Evolutionary conservation across 2,888 invertebrate genomes (phyloP), one percentile per base, ranked within the genome.

Genomic region (Chrysolina haemoptera): DNA sequence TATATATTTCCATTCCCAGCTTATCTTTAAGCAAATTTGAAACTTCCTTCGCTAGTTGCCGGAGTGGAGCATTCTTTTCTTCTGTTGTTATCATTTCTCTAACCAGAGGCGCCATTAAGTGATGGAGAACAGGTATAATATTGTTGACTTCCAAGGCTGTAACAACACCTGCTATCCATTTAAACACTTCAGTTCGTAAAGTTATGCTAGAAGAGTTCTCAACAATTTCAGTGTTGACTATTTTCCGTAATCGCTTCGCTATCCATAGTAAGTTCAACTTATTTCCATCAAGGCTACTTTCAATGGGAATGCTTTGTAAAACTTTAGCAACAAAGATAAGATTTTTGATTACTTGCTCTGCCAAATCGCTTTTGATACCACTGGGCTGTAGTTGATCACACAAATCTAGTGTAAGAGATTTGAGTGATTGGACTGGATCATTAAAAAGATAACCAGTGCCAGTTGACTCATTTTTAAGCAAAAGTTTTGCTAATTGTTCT

Each of bases 161-260:
- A 11, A 92, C 89, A 0, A 96, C 85, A 14, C 94, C 96, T 22
- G 94, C 94, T 81, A 95, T 92, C 91, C 94, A 96, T 80, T 95
- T 94, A 83, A 97, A 96, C 62, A 95, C 92, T 82, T 94, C 92
- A 46, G 90, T 91, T 79, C 97, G 91, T 89, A 96, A 92, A 79
- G 91, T 89, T 76, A 90, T 92, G 62, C 90, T 90, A 64, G 91
- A 91, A 0, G 94, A 92, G 10, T 93, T 90, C 82, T 93, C 92
- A 14, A 94, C 92, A 0, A 96, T 91, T 89, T 98, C 98, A 10
- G 91, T 90, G 84, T 96, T 95, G 1, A 96, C 91, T 76, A 94
- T 92, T 83, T 92, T 93, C 64, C 94, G 90, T 84, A 97, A 88
- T 81, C 93, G 93, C 79, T 92, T 93, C 9, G 95, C 85, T 40